These are phyloP conservation scores for Uropsilus gracilis DNA, from an alignment of 2,113 vertebrate genomes.

Conservation along the genomic window DNA sequence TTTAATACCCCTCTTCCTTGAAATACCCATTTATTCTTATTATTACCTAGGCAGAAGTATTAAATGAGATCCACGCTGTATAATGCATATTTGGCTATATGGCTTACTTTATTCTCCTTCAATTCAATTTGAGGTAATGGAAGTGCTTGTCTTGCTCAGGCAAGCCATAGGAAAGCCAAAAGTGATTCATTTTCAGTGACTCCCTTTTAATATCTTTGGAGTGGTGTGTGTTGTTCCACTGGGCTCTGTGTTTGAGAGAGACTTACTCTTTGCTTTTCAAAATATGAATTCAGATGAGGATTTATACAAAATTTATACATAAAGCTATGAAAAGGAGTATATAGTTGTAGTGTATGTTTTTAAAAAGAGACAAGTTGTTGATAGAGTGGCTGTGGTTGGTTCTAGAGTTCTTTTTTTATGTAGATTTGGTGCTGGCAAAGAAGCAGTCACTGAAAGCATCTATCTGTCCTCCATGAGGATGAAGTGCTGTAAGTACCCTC, in stretches of 20 bases:
- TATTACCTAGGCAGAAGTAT: background rate
- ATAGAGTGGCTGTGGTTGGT: background rate
- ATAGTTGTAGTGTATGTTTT: background rate
- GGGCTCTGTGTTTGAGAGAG: background rate
- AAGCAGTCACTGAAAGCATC: background rate
- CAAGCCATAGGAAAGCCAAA: background rate
- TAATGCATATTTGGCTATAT: background rate
- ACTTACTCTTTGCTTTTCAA: background rate
- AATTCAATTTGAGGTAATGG: background rate
- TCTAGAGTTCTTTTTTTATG: background rate
- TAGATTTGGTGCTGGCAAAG: background rate
- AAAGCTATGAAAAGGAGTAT: background rate
- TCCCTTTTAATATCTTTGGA: background rate
- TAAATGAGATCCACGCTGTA: background rate
- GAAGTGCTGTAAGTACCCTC: background rate
- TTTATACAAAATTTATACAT: background rate
- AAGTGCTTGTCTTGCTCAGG: background rate
- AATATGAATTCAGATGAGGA: background rate
- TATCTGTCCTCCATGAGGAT: background rate
- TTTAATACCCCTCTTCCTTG: background rate
- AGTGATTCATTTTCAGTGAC: background rate
- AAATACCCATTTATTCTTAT: constrained; percentile 31
- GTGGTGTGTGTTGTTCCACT: background rate
- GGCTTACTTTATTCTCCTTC: background rate
- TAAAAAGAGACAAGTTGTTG: background rate